Conservation (phyloP, 2,888 invertebrate species). For the Petrolisthes cinctipes region DNA sequence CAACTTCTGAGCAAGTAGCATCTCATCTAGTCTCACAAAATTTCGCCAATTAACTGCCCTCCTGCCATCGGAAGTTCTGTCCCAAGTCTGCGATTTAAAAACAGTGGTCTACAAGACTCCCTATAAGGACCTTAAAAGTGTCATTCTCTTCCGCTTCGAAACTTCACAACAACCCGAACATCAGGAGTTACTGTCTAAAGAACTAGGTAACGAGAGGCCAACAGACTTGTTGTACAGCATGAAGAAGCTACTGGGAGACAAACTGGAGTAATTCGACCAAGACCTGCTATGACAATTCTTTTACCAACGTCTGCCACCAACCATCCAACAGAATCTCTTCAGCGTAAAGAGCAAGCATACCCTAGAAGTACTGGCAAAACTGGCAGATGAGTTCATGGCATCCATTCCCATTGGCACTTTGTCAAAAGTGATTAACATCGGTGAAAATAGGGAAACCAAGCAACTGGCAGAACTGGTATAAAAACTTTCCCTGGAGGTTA, state of each 20-base stretch:
- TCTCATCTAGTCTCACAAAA: too few species aligned
- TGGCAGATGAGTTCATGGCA: constrained; percentile 9
- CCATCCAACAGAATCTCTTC: constrained; percentile 7
- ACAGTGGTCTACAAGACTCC: not conserved
- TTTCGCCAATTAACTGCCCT: too few species aligned
- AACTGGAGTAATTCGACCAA: not conserved
- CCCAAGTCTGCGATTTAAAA: too few species aligned
- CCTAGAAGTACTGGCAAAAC: constrained; percentile 5
- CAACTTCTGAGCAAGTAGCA: too few species aligned
- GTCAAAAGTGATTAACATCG: not conserved
- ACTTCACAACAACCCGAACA: not conserved
- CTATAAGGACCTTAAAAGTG: not conserved
- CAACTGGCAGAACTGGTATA: constrained; percentile 1
- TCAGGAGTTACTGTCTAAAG: not conserved
- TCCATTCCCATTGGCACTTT: not conserved
- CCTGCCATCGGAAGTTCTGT: too few species aligned
- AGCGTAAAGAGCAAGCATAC: not conserved
- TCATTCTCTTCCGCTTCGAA: not conserved
- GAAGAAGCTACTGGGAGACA: not conserved
- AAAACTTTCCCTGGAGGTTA: too few species aligned
- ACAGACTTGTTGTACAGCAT: not conserved
- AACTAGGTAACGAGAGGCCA: not conserved
- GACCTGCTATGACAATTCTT: constrained; percentile 5
- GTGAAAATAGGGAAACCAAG: not conserved
- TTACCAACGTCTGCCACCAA: not conserved